These are phyloP conservation scores for Germaria angustata DNA, from an alignment of 2,888 invertebrate species.

Conservation along the genomic window DNA sequence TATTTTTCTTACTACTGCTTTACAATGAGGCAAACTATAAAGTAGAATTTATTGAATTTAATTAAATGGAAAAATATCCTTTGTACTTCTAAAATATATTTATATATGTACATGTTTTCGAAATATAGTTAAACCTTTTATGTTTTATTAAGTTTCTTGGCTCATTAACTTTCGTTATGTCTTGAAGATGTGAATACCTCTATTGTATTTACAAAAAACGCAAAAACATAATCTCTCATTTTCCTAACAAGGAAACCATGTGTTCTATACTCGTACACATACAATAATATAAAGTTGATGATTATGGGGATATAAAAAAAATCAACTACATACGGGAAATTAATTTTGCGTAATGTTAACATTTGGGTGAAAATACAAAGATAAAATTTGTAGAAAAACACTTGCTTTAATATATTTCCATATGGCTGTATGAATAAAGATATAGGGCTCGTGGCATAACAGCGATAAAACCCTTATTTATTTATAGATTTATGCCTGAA, in stretches of 20 bases:
- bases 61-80: too few species aligned
- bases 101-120: too few species aligned
- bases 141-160: too few species aligned
- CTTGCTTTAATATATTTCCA: background rate
- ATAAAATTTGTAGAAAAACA: conserved; percentile 39
- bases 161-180: too few species aligned
- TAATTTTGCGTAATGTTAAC: conserved; percentile 58
- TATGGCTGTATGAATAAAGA: background rate
- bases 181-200: too few species aligned
- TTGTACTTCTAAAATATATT: too few species aligned
- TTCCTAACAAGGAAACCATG: background rate
- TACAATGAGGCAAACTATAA: too few species aligned
- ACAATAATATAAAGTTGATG: conserved; percentile 33
- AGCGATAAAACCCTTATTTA: conserved; percentile 20
- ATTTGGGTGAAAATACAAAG: conserved; percentile 16
- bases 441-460: background rate
- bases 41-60: too few species aligned
- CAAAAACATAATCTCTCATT: too few species aligned
- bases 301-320: conserved; percentile 21
- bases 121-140: too few species aligned
- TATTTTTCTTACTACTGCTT: too few species aligned
- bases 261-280: background rate
- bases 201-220: too few species aligned
- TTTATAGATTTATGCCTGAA: conserved; percentile 52
- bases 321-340: conserved; percentile 50